These are phyloP conservation scores for Ondatra zibethicus DNA, from an alignment of 2,113 vertebrate species.

Conservation along the genomic window DNA sequence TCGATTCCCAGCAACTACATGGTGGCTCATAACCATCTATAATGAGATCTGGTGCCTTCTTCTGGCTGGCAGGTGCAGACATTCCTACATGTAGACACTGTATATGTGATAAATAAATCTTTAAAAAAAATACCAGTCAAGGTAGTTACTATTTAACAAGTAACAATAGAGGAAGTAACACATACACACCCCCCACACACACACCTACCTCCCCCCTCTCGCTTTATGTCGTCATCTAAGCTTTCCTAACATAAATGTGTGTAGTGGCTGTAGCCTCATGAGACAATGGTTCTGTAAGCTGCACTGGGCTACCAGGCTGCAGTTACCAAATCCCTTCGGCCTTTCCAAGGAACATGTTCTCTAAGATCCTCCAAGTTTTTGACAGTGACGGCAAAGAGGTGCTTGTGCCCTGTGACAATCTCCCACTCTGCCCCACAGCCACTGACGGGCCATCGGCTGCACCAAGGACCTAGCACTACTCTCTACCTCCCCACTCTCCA, in stretches of 20 bases:
- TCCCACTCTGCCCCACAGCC: background rate
- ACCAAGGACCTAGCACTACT: background rate
- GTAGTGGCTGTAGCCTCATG: background rate
- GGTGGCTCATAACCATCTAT: no score
- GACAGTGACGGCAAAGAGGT: background rate
- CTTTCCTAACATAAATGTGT: background rate
- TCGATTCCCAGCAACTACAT: no score
- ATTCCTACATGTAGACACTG: no score
- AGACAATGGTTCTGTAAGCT: background rate
- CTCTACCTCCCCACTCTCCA: rapidly evolving
- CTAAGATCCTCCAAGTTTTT: background rate
- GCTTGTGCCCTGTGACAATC: background rate
- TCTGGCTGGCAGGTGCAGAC: no score
- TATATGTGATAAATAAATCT: no score
- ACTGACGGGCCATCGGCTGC: background rate
- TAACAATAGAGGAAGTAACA: background rate
- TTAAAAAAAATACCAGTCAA: constrained; percentile 8
- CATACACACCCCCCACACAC: no score
- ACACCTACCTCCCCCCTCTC: no score
- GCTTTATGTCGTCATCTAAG: background rate
- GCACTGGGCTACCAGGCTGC: background rate
- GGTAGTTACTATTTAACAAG: constrained; percentile 11
- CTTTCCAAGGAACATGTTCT: background rate
- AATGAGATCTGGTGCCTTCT: no score
- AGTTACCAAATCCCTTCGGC: background rate